These are phyloP conservation scores for Stegana nigrithorax DNA, from an alignment of 2,888 invertebrate genomes.

Conservation along the genomic window DNA sequence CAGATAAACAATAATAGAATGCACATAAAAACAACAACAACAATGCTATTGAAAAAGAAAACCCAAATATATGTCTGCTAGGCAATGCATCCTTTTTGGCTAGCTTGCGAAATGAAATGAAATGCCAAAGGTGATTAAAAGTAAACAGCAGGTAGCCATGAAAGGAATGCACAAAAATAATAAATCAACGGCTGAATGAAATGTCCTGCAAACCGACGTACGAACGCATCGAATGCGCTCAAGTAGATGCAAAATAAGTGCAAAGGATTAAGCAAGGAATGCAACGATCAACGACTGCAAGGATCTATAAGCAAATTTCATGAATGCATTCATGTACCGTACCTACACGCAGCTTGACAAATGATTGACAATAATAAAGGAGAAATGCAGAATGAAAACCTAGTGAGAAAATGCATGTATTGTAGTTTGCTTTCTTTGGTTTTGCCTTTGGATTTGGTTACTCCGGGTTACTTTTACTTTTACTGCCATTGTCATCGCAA, in stretches of 20 bases:
- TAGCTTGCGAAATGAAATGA: too few relatives aligned
- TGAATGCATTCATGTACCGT: not conserved
- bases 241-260: constrained; percentile 50
- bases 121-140: constrained; percentile 12
- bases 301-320: not conserved
- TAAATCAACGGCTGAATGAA: constrained; percentile 22
- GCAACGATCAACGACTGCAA: constrained; percentile 24
- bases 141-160: constrained; percentile 24
- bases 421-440: too few relatives aligned
- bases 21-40: constrained; percentile 32
- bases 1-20: constrained; percentile 48
- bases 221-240: constrained; percentile 36
- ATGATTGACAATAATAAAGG: constrained; percentile 37
- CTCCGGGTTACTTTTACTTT: constrained; percentile 21
- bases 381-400: constrained; percentile 25
- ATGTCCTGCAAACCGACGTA: too few relatives aligned
- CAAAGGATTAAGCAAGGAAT: constrained; percentile 43
- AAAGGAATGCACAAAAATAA: constrained; percentile 9
- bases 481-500: not conserved
- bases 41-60: too few relatives aligned
- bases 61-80: constrained; percentile 11
- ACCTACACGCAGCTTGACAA: constrained; percentile 22
- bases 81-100: not conserved
- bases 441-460: not conserved
- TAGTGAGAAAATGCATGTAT: not conserved